These are phyloP conservation scores for Caenorhabditis angaria DNA, from an alignment of 2,888 invertebrate species.

Conservation along the genomic window DNA sequence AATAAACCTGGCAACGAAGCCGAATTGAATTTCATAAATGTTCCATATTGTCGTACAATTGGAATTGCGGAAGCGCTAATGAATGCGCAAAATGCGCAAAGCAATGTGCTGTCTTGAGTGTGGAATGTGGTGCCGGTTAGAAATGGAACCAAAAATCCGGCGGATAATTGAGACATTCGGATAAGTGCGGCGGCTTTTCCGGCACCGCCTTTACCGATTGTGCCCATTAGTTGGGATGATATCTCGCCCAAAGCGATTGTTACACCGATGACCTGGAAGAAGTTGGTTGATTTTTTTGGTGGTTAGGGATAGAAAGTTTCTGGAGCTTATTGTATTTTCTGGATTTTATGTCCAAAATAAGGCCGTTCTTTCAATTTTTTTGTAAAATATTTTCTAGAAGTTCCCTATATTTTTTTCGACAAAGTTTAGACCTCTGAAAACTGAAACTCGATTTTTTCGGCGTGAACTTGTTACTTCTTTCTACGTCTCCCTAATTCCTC, in stretches of 20 bases:
- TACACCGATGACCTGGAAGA: constrained; percentile 57
- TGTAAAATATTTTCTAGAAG: no score
- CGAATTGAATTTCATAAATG: constrained; percentile 55
- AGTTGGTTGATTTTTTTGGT: neutral
- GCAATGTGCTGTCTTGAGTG: constrained; percentile 41
- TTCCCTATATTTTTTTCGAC: no score
- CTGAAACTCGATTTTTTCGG: neutral
- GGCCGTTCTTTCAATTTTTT: no score
- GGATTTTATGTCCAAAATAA: no score
- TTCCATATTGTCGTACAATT: constrained; percentile 48
- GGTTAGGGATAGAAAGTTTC: no score
- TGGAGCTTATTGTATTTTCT: neutral
- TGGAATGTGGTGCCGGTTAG: constrained; percentile 50
- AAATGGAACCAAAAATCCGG: constrained; percentile 57
- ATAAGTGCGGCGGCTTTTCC: constrained; percentile 66
- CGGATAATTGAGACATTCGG: constrained; percentile 57
- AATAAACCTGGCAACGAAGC: constrained; percentile 45
- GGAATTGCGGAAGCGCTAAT: constrained; percentile 49
- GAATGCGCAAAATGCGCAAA: constrained; percentile 55
- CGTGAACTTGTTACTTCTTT: neutral
- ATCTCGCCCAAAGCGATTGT: constrained; percentile 64
- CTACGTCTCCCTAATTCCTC: no score
- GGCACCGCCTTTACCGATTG: constrained; percentile 52
- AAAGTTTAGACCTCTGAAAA: no score
- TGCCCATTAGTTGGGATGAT: constrained; percentile 60